A percentile compares a stretch with the other conserved stretches of the same genome.
Conservation (phyloP, 1,140 invertebrate genomes). For the Atta texana region DNA sequence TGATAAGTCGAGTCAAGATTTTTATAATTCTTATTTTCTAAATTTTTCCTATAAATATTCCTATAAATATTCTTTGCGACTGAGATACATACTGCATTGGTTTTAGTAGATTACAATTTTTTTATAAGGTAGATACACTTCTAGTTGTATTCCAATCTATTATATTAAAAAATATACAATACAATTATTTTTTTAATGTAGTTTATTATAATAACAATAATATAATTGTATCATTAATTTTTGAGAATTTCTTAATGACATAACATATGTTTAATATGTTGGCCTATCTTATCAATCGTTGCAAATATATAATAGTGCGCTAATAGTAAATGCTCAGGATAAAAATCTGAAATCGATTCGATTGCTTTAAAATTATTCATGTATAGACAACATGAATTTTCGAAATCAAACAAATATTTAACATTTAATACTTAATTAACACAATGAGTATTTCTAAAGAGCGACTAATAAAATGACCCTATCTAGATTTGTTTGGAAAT, state of each 20-base stretch:
- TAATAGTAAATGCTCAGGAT: slow-evolving; percentile 67
- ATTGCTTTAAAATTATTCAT: slow-evolving; percentile 55
- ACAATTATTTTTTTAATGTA: slow-evolving; percentile 14
- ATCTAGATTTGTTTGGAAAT: neutral
- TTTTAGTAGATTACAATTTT: slow-evolving; percentile 6
- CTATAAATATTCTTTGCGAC: slow-evolving; percentile 7
- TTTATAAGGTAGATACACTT: slow-evolving; percentile 30
- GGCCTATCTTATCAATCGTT: slow-evolving; percentile 60
- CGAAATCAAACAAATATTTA: neutral
- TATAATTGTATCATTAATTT: slow-evolving; percentile 41
- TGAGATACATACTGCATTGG: neutral
- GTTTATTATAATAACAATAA: neutral
- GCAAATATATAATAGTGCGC: slow-evolving; percentile 28
- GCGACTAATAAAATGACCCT: neutral
- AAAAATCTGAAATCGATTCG: slow-evolving; percentile 60
- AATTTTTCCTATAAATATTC: slow-evolving; percentile 36
- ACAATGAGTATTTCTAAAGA: slow-evolving; percentile 49
- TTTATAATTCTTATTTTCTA: slow-evolving; percentile 23
- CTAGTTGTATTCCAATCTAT: slow-evolving; percentile 1
- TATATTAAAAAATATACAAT: slow-evolving; percentile 4
- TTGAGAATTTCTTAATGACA: slow-evolving; percentile 22
- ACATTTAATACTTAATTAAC: slow-evolving; percentile 19
- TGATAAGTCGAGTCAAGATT: neutral
- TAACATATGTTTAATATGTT: slow-evolving; percentile 41
- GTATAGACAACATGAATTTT: slow-evolving; percentile 21